A percentile compares a stretch with the other conserved stretches of the same genome.
phyloP scores from a whole-genome alignment of 2,888 invertebrate genomes.

The Drosophila neotestacea region DNA sequence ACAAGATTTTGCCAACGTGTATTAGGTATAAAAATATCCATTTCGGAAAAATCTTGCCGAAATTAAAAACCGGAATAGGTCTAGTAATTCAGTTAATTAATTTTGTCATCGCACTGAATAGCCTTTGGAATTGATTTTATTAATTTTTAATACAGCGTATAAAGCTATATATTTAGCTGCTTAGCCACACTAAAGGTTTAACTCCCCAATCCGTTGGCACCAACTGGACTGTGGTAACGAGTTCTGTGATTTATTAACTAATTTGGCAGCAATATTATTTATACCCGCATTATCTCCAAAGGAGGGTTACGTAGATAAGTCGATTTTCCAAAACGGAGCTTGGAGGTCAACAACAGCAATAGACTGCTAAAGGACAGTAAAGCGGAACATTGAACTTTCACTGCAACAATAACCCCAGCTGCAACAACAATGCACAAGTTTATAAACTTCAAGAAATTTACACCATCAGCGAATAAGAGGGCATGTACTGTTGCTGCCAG shows the following conservation, averaged over 20 bases:
- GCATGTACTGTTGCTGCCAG: conserved; percentile 33
- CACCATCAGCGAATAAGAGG: conserved; percentile 79
- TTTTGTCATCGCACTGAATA: background rate
- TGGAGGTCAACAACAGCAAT: conserved; percentile 39
- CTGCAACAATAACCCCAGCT: conserved; percentile 42
- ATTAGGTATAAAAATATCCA: too few species aligned
- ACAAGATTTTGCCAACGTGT: too few species aligned
- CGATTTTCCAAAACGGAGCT: conserved; percentile 16
- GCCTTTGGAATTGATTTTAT: background rate
- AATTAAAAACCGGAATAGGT: too few species aligned
- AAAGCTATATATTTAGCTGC: background rate
- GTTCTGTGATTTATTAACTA: conserved; percentile 71
- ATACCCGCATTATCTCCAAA: conserved; percentile 33
- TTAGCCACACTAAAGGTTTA: background rate
- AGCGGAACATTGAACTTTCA: conserved; percentile 60
- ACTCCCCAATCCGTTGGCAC: background rate
- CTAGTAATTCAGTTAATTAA: too few species aligned
- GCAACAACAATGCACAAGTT: conserved; percentile 72
- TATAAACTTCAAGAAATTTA: conserved; percentile 78
- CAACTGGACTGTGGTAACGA: background rate
- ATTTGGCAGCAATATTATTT: conserved; percentile 71
- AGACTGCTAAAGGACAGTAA: conserved; percentile 34
- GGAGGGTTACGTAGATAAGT: conserved; percentile 21
- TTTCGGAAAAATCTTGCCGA: too few species aligned
- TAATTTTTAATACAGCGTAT: background rate